Base-by-base conservation (phyloP, 1,140 invertebrate genomes). In the Sinonovacula constricta region DNA sequence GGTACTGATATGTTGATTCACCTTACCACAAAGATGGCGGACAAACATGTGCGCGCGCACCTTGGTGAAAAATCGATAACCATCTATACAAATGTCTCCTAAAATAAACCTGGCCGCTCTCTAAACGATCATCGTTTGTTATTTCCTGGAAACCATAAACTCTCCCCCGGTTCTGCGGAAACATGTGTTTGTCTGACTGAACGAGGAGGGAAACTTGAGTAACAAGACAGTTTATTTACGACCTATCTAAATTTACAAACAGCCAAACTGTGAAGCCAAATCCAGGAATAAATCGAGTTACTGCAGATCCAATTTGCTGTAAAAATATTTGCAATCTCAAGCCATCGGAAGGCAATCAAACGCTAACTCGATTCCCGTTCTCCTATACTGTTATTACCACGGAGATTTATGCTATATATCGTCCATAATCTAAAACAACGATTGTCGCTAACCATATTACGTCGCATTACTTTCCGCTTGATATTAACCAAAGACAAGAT, bases 271-370 rank as follows among this genome's bases (percentile, higher is more conserved):
- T 65, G 31, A 31, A 63, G 63, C 39, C 39, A 67, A 67, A 67
- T 56, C 53, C 49, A 66, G 72, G 39, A 18, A 45, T 63, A 66
- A 76, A 76, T 76, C 56, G 57, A 45, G 72, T 76, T 76, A 76
- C 10, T 18, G 34, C 26, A 66, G 49, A 76, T 76, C 72, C 63
- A 76, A 76, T 76, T 76, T 76, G 67, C 72, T 76, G 63, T 76
- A 76, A 76, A 76, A 76, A 76, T 76, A 76, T 76, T 76, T 76
- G 72, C 72, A 76, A 76, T 66, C 72, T n/a, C 26, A 56, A 33
- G 39, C 49, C 7, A 30, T 34, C 10, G 63, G 31, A 51, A 53
- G 31, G 26, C 72, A 76, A 76, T 76, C 72, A 57, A 76, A 66
- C 67, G 65, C 72, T 76, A 76, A 76, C 63, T 76, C 30, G 45